These are phyloP conservation scores for Macropus fuliginosus DNA, from an alignment of 2,797 vertebrate species.

Conservation along the genomic window DNA sequence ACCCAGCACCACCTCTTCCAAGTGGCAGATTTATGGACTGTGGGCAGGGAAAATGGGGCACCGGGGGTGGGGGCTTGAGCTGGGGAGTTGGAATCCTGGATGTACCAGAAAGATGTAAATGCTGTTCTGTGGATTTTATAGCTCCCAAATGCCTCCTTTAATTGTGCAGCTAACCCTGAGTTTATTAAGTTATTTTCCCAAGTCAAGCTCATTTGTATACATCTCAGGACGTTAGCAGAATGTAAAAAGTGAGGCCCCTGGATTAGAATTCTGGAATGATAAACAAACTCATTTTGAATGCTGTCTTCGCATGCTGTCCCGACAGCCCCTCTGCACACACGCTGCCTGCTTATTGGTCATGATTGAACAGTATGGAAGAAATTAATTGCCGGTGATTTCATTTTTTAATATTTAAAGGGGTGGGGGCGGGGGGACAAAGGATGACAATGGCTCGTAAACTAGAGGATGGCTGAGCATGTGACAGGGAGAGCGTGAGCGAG, in stretches of 20 bases:
- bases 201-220: constrained; percentile 88
- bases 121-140: constrained; percentile 84
- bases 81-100: constrained; percentile 78
- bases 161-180: constrained; percentile 85
- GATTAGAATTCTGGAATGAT: constrained; percentile 86
- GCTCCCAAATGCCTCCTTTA: constrained; percentile 86
- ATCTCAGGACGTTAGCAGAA: constrained; percentile 86
- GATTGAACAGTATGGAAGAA: constrained; percentile 80
- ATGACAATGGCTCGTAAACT: constrained; percentile 80
- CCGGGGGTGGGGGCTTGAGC: constrained; percentile 35
- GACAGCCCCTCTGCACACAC: constrained; percentile 83
- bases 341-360: constrained; percentile 80
- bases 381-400: constrained; percentile 80
- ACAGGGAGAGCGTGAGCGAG: constrained; percentile 84
- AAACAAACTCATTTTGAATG: constrained; percentile 87
- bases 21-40: constrained; percentile 68
- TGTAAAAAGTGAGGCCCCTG: constrained; percentile 83
- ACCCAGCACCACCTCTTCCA: constrained; percentile 63
- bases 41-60: constrained; percentile 39
- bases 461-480: constrained; percentile 79
- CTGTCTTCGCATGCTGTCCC: constrained; percentile 87
- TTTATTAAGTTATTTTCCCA: constrained; percentile 89
- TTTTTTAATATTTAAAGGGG: constrained; percentile 71
- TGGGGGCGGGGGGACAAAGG: constrained; percentile 77
- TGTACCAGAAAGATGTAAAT: constrained; percentile 84